Base-by-base conservation (phyloP, 2,113 vertebrate genomes). In the Erinaceus europaeus region DNA sequence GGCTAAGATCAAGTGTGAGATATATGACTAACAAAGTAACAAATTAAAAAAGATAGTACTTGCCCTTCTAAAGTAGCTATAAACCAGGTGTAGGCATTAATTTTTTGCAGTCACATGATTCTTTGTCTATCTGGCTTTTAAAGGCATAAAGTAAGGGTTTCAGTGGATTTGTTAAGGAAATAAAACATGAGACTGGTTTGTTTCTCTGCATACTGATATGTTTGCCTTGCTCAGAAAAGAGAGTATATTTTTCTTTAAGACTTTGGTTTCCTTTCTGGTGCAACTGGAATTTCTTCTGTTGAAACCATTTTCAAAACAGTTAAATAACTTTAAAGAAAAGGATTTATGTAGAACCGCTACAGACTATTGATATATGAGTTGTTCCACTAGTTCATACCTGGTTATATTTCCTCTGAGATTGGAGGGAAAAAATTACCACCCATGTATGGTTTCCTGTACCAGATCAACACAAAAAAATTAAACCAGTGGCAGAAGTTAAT, bases 201-300 rank as follows among this genome's bases (percentile, higher is more conserved):
- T 89, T 92, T 93, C 91, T 82, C 78, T 79, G 69, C 74, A 64
- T 90, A 79, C 69, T 89, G 85, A 93, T 90, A 80, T 83, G 88
- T 91, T 94, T 90, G 93, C 64, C 88, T 90, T 92, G 76, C 85
- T 93, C 84, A 83, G 91, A 93, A 96, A 92, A 94, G 84, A 65
- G 5, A 79, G 86, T 86, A 20, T 95, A 95, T 95, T 96, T 96
- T 84, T 91, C 90, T 87, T 92, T 91, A 86, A 95, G 84, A 92
- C 88, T 88, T 86, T 93, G 94, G 89, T 91, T 96, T 96, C 91
- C 90, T 92, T 88, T 96, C 95, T 93, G 88, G 88, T 94, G 93
- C 89, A 95, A 90, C 64, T 95, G 94, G 83, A 86, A 92, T 91
- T 81, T 61, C 73, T 95, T 94, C 88, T 94, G 88, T 91, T 95